These are phyloP conservation scores for Apotomis capreana DNA, from an alignment of 2,888 invertebrate species.

Conservation along the genomic window DNA sequence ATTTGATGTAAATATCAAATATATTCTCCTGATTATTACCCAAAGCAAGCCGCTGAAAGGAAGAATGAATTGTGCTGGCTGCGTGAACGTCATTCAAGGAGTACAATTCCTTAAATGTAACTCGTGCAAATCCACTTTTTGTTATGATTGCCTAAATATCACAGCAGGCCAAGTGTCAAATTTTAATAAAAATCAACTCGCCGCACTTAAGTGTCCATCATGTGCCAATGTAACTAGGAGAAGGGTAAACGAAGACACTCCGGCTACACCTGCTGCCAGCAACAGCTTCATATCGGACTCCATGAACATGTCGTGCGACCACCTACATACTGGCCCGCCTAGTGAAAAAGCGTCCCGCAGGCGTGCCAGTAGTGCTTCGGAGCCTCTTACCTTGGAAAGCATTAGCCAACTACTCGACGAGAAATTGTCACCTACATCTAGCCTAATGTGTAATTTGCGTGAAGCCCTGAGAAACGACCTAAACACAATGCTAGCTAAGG, in stretches of 20 bases:
- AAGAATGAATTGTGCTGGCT: slow-evolving; percentile 3
- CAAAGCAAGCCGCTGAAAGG: neutral
- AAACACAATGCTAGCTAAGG: neutral
- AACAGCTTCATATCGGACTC: neutral
- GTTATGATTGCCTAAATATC: neutral
- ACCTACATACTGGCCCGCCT: neutral
- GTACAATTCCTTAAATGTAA: neutral
- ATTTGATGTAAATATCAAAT: neutral
- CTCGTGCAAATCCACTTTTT: neutral
- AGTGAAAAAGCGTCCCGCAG: too few species aligned
- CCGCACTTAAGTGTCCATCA: neutral
- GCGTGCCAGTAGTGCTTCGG: neutral
- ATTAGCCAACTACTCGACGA: neutral
- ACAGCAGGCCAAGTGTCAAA: neutral
- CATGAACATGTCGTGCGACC: slow-evolving; percentile 7
- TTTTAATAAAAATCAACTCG: neutral
- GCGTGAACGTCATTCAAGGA: neutral
- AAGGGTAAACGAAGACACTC: neutral
- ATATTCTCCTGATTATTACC: neutral
- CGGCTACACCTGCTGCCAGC: neutral
- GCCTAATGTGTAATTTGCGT: neutral
- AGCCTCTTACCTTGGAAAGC: slow-evolving; percentile 5
- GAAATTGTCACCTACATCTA: neutral
- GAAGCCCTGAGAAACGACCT: neutral
- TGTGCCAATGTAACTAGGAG: neutral